These are phyloP conservation scores for Conus ventricosus DNA, from an alignment of 1,140 invertebrate species.

Conservation along the genomic window DNA sequence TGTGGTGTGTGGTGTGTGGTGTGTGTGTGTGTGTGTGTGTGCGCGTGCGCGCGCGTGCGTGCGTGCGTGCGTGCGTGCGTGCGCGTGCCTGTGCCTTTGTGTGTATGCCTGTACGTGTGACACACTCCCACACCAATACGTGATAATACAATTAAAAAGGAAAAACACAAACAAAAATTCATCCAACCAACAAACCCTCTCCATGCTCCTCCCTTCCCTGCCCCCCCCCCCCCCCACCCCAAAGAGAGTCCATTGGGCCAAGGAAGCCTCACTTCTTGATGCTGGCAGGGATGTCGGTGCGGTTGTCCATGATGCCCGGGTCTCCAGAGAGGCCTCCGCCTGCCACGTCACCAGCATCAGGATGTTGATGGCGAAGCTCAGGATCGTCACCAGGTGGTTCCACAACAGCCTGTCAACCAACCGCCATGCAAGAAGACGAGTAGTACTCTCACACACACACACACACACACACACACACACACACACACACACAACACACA, in stretches of 20 bases:
- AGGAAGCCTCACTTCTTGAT: slow-evolving; percentile 51
- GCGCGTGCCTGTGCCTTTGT: too few relatives aligned
- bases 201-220: background rate
- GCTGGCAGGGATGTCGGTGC: slow-evolving; percentile 46
- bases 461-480: too few relatives aligned
- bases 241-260: background rate
- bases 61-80: too few relatives aligned
- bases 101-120: too few relatives aligned
- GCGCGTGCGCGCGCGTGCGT: too few relatives aligned
- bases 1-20: too few relatives aligned
- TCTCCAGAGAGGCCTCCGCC: slow-evolving; percentile 62
- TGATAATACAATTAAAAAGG: background rate
- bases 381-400: slow-evolving; percentile 70
- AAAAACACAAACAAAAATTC: background rate
- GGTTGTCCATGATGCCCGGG: slow-evolving; percentile 48
- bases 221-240: background rate
- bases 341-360: slow-evolving; percentile 73
- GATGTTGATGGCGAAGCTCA: slow-evolving; percentile 73
- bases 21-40: too few relatives aligned
- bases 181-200: background rate
- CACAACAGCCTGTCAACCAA: slow-evolving; percentile 66
- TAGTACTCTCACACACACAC: too few relatives aligned
- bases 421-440: too few relatives aligned
- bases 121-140: too few relatives aligned
- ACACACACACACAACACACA: too few relatives aligned